phyloP scores from a whole-genome alignment of 1,140 invertebrate genomes.

The Ceratina calcarata region DNA sequence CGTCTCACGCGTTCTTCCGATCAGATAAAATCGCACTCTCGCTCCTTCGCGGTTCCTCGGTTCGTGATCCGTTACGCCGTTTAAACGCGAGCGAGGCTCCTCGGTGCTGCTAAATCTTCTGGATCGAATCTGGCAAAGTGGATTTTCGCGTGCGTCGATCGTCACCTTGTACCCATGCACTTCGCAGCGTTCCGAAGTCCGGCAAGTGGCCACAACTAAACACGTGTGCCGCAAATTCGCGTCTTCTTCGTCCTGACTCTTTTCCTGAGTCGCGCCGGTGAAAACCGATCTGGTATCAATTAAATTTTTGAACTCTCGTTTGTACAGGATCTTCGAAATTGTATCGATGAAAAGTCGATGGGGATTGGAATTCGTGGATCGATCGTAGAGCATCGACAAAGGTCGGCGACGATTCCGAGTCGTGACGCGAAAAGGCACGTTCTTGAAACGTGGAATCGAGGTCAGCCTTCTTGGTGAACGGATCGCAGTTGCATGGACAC shows the following conservation, averaged over 20 bases:
- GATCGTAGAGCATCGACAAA: conserved; percentile 37
- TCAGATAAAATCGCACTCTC: neutral
- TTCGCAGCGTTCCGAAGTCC: conserved; percentile 64
- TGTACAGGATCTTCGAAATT: too few species aligned
- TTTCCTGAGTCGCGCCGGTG: too few species aligned
- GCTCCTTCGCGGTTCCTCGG: neutral
- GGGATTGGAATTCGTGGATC: conserved; percentile 23
- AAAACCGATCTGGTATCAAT: neutral
- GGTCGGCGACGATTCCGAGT: conserved; percentile 41
- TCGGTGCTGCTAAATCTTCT: neutral
- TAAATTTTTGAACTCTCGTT: too few species aligned
- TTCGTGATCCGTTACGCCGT: neutral
- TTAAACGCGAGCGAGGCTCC: neutral
- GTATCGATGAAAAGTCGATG: neutral
- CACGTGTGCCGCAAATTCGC: neutral
- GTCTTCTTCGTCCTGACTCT: neutral
- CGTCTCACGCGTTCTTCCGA: neutral
- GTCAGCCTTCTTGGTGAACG: conserved; percentile 51
- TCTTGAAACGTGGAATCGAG: conserved; percentile 63
- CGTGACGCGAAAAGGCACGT: conserved; percentile 47
- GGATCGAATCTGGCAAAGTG: neutral
- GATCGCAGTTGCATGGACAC: conserved; percentile 17
- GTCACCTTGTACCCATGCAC: conserved; percentile 56
- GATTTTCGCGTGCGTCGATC: neutral
- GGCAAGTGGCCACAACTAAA: conserved; percentile 52